Conservation (phyloP, 2,797 vertebrate genomes). For the Naso thynnoides region DNA sequence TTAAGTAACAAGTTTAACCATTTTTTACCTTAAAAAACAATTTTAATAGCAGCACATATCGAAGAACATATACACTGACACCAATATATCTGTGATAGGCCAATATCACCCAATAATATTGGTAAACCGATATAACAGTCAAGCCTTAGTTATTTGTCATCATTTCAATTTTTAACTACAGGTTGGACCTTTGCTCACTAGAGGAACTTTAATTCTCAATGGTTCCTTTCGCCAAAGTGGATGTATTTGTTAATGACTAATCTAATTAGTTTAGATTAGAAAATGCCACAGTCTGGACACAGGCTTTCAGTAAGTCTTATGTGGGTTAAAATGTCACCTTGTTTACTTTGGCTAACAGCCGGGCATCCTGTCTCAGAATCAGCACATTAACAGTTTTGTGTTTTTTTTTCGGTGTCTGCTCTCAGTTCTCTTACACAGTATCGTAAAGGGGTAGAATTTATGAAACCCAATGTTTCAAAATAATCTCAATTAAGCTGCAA, state of each 20-base stretch:
- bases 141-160: no score
- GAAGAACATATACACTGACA: no score
- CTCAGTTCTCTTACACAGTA: neutral
- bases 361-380: neutral
- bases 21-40: no score
- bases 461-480: no score
- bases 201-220: neutral
- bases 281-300: neutral
- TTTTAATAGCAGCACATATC: no score
- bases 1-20: no score
- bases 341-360: neutral
- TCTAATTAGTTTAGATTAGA: constrained; percentile 3
- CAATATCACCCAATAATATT: no score
- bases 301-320: neutral
- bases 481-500: neutral
- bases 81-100: no score
- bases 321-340: neutral
- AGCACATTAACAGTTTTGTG: neutral
- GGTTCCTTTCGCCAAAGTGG: neutral
- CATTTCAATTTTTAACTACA: neutral
- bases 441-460: neutral
- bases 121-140: no score
- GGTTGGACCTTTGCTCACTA: neutral
- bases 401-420: neutral
- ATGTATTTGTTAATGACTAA: neutral